These are phyloP conservation scores for Xanthia togata DNA, from an alignment of 2,888 invertebrate genomes.

Conservation along the genomic window DNA sequence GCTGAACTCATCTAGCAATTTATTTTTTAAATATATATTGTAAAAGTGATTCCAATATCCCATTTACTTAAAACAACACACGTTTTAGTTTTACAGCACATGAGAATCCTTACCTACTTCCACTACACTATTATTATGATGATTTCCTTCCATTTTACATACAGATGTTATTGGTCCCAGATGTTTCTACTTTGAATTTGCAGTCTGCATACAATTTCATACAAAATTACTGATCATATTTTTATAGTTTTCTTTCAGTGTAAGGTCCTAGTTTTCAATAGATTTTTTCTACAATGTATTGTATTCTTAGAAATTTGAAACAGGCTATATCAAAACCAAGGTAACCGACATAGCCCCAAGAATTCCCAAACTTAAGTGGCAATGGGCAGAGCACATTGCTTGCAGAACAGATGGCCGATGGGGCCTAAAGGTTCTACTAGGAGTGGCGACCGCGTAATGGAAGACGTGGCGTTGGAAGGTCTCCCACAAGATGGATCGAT, in stretches of 20 bases:
- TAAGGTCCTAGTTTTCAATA: neutral
- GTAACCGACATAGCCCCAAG: too few relatives aligned
- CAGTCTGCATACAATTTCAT: conserved; percentile 30
- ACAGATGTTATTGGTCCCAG: conserved; percentile 24
- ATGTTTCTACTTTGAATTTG: conserved; percentile 29
- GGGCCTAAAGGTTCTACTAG: too few relatives aligned
- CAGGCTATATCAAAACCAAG: too few relatives aligned
- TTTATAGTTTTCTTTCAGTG: neutral
- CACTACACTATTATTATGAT: neutral
- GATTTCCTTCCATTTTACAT: conserved; percentile 21
- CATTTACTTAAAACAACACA: neutral
- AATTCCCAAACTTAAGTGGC: too few relatives aligned
- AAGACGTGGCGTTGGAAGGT: too few relatives aligned
- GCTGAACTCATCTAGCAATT: too few relatives aligned
- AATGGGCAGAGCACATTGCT: too few relatives aligned
- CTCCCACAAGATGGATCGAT: too few relatives aligned
- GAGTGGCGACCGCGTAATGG: too few relatives aligned
- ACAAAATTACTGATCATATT: neutral
- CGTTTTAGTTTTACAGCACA: neutral
- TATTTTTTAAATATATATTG: too few relatives aligned
- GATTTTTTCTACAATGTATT: neutral
- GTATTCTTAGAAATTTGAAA: neutral
- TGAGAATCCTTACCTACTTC: neutral
- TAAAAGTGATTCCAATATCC: too few relatives aligned
- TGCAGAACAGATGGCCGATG: too few relatives aligned